Conservation (phyloP, 1,140 invertebrate genomes). For the Drosophila auraria region DNA sequence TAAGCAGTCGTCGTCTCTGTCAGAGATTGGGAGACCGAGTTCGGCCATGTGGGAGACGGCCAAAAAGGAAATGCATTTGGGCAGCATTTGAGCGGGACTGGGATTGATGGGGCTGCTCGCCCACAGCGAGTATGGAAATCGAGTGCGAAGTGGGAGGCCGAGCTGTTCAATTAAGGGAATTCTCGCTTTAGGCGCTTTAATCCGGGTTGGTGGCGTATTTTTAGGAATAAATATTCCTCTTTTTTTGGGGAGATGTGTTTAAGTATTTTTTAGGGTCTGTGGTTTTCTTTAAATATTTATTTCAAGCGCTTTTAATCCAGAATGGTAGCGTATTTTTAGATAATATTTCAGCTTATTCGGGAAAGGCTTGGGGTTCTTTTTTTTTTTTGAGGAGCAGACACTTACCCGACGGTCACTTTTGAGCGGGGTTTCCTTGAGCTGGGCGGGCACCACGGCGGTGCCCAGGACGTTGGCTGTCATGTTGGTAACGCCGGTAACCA, state of each 20-base stretch:
- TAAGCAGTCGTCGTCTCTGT: background rate
- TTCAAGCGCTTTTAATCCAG: background rate
- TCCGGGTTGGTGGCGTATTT: slow-evolving; percentile 12
- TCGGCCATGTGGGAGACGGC: slow-evolving; percentile 75
- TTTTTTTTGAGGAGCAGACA: slow-evolving; percentile 27
- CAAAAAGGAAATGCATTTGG: slow-evolving; percentile 81
- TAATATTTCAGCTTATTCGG: background rate
- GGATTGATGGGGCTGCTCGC: slow-evolving; percentile 48
- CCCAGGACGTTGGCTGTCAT: slow-evolving; percentile 78
- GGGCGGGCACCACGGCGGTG: slow-evolving; percentile 68
- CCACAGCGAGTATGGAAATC: slow-evolving; percentile 31
- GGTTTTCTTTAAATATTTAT: background rate
- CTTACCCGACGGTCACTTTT: slow-evolving; percentile 85
- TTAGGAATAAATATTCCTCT: background rate
- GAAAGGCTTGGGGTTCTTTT: background rate
- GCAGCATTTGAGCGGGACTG: slow-evolving; percentile 49
- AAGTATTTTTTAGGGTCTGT: background rate
- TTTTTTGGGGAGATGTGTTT: background rate
- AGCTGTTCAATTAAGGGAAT: slow-evolving; percentile 45
- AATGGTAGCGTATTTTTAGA: too few relatives aligned
- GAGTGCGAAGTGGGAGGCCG: slow-evolving; percentile 45
- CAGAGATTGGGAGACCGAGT: slow-evolving; percentile 18
- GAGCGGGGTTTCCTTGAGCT: slow-evolving; percentile 75
- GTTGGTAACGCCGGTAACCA: slow-evolving; percentile 83
- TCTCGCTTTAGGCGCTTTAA: slow-evolving; percentile 12